Percentiles rank a stretch among this genome's conserved stretches.
Conservation (phyloP, 2,888 invertebrate species). For the Amiota mariae region DNA sequence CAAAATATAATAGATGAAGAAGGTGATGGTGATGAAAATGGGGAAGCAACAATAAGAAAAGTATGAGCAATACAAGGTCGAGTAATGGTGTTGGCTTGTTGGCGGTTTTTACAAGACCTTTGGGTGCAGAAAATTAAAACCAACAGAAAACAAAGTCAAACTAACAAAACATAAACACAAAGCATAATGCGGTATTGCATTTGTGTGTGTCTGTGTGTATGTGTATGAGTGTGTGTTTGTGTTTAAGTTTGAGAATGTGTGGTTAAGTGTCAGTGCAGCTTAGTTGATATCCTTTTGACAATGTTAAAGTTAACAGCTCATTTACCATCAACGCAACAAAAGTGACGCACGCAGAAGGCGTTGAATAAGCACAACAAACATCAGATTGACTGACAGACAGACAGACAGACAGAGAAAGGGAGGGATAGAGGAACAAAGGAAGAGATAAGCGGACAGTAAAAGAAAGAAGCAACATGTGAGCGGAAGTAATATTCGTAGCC, state of each 20-base stretch:
- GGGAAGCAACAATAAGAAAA: not conserved
- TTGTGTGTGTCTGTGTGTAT: not conserved
- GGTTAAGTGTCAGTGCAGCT: not conserved
- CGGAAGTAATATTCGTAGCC: not conserved
- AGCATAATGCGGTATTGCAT: not conserved
- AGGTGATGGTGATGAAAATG: not conserved
- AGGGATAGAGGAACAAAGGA: not conserved
- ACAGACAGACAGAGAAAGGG: not conserved
- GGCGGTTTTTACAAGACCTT: not conserved
- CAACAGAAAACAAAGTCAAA: not conserved
- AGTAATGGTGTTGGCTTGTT: not conserved
- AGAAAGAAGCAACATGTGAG: not conserved
- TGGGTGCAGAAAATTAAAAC: not conserved
- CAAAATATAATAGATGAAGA: not conserved
- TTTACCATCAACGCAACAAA: slow-evolving; percentile 17
- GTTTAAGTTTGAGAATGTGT: not conserved
- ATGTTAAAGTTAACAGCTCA: slow-evolving; percentile 20
- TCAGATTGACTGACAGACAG: not conserved
- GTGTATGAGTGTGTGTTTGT: not conserved
- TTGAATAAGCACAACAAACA: not conserved
- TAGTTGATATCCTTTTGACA: not conserved
- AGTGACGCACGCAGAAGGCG: not conserved
- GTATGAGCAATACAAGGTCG: not conserved
- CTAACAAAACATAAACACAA: not conserved
- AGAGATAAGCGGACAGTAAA: not conserved